Evolutionary conservation across 2,797 vertebrate genomes (phyloP).

Genomic region (Sphaeramia orbicularis): DNA sequence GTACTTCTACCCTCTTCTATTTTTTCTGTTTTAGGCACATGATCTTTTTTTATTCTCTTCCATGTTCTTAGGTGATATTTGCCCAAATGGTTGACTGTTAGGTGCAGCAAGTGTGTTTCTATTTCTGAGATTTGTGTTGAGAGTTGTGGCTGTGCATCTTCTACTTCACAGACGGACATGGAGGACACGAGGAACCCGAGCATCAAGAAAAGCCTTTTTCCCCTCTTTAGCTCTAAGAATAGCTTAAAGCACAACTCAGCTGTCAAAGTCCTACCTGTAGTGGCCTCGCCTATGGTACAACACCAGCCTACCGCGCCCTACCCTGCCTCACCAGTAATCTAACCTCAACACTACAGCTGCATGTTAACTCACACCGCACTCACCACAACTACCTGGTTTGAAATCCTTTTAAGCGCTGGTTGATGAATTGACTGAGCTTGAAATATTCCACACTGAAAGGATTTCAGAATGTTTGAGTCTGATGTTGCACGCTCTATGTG

Average conservation of each 20-base stretch:
- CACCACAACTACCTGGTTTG: conserved; percentile 45
- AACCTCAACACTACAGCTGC: conserved; percentile 82
- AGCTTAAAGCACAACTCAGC: conserved; percentile 99
- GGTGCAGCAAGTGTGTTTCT: conserved; percentile 24
- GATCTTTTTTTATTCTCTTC: not conserved
- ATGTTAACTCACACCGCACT: conserved; percentile 77
- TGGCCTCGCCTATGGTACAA: conserved; percentile 97
- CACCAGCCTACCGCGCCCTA: conserved; percentile 81
- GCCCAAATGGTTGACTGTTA: conserved; percentile 6
- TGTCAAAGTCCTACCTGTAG: conserved; percentile 98
- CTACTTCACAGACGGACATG: conserved; percentile 97
- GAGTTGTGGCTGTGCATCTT: conserved; percentile 87
- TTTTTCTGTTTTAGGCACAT: not conserved
- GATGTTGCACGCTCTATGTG: conserved; percentile 47
- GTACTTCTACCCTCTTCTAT: not conserved
- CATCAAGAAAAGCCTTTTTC: conserved; percentile 99
- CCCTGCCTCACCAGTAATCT: conserved; percentile 87
- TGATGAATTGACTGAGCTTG: conserved; percentile 2
- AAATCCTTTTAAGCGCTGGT: conserved; percentile 66
- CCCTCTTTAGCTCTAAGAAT: conserved; percentile 99
- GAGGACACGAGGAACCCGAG: conserved; percentile 95
- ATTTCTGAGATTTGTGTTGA: conserved; percentile 64
- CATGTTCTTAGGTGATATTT: not conserved
- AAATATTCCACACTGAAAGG: conserved; percentile 46
- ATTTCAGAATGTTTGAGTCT: conserved; percentile 63